Evolutionary conservation across 2,113 vertebrate species (phyloP).

Genomic region (Balaeniceps rex): DNA sequence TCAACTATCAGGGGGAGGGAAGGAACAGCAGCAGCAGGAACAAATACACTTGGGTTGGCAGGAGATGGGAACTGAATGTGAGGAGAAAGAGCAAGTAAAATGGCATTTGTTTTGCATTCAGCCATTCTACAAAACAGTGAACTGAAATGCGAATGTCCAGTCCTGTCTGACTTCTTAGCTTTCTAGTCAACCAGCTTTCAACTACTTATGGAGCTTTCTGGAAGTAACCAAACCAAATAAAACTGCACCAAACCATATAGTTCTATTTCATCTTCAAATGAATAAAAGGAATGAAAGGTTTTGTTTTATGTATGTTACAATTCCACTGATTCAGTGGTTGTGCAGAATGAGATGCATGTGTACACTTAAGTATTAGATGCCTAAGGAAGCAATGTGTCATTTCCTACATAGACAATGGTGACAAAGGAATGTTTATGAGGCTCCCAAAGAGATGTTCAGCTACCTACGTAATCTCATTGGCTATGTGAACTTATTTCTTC

Average conservation of each 20-base stretch:
- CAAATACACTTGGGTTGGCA: neutral
- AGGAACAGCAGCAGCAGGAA: neutral
- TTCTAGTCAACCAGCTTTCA: neutral
- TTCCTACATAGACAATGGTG: neutral
- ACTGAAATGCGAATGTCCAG: neutral
- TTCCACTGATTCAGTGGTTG: neutral
- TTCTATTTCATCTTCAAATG: neutral
- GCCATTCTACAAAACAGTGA: neutral
- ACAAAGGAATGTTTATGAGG: neutral
- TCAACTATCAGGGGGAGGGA: neutral
- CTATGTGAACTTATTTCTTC: neutral
- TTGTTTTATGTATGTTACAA: neutral
- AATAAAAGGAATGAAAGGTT: neutral
- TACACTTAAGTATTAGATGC: neutral
- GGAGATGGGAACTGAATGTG: neutral
- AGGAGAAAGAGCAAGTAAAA: neutral
- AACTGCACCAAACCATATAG: neutral
- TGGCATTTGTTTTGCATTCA: neutral
- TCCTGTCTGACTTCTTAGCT: neutral
- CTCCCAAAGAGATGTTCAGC: neutral
- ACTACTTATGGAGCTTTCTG: neutral
- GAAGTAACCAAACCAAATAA: neutral
- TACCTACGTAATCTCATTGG: accelerated
- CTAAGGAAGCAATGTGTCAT: neutral
- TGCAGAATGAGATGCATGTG: neutral